Evolutionary conservation across 1,140 invertebrate species (phyloP).

Genomic region (Drosophila athabasca): DNA sequence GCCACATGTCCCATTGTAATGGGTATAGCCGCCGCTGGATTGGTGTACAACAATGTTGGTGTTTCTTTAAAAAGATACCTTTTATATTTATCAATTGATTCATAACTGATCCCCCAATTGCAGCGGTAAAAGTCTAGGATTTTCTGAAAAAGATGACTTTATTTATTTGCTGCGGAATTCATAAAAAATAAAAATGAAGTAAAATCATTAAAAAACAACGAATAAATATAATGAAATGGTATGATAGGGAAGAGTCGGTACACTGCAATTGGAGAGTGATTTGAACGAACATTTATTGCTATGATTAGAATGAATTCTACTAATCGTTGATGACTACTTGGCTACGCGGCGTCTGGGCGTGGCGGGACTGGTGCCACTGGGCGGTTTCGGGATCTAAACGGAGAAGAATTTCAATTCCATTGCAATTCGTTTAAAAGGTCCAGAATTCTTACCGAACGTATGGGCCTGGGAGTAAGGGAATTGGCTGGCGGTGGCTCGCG

Average conservation of each 20-base stretch:
- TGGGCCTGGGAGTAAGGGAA: conserved; percentile 74
- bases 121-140: background rate
- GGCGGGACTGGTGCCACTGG: conserved; percentile 68
- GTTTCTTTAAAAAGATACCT: background rate
- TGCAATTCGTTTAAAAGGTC: background rate
- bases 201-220: conserved; percentile 43
- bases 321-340: conserved; percentile 51
- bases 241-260: conserved; percentile 12
- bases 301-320: conserved; percentile 56
- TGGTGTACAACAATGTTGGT: conserved; percentile 43
- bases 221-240: conserved; percentile 38
- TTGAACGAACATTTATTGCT: conserved; percentile 43
- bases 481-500: conserved; percentile 78
- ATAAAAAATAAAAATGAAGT: conserved; percentile 42
- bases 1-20: conserved; percentile 11
- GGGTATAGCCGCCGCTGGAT: conserved; percentile 1
- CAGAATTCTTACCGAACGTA: conserved; percentile 63
- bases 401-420: background rate
- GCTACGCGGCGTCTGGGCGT: conserved; percentile 77
- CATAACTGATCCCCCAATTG: background rate
- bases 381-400: conserved; percentile 75
- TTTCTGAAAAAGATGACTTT: conserved; percentile 64
- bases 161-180: conserved; percentile 43
- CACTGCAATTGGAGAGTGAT: conserved; percentile 4
- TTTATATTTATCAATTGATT: background rate